Conservation (phyloP, 1,140 invertebrate species). For the Cardiocondyla obscurior region DNA sequence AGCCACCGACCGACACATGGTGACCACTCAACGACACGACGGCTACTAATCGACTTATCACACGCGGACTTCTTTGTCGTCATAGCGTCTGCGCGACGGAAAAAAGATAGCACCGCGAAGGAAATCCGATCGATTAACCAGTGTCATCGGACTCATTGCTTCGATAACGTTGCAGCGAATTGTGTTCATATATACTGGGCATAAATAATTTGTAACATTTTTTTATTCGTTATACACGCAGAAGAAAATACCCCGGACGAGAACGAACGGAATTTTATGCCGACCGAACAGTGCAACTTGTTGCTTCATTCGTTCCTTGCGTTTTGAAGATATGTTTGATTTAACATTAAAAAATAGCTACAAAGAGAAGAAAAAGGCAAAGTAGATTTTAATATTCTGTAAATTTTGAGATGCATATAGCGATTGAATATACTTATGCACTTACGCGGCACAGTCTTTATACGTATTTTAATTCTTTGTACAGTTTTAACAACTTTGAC, state of each 20-base stretch:
- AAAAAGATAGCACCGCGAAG: background rate
- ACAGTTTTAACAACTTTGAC: background rate
- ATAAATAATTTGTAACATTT: background rate
- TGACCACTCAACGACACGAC: background rate
- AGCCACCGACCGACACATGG: constrained; percentile 23
- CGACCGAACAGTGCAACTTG: background rate
- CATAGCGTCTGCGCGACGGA: constrained; percentile 33
- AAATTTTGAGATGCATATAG: background rate
- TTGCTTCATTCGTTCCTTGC: background rate
- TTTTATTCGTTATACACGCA: background rate
- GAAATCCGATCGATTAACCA: constrained; percentile 23
- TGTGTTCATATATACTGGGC: background rate
- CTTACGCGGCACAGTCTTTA: background rate
- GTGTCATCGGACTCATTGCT: background rate
- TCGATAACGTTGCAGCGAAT: background rate
- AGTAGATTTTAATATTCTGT: background rate
- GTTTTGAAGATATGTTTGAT: background rate
- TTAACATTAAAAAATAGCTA: background rate
- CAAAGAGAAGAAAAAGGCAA: background rate
- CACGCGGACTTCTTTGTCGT: background rate
- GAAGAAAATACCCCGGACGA: background rate
- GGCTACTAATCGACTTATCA: constrained; percentile 17
- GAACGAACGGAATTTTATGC: background rate
- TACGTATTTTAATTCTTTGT: background rate
- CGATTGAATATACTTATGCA: background rate